These are phyloP conservation scores for Zele albiditarsus DNA, from an alignment of 2,888 invertebrate genomes.

Conservation along the genomic window DNA sequence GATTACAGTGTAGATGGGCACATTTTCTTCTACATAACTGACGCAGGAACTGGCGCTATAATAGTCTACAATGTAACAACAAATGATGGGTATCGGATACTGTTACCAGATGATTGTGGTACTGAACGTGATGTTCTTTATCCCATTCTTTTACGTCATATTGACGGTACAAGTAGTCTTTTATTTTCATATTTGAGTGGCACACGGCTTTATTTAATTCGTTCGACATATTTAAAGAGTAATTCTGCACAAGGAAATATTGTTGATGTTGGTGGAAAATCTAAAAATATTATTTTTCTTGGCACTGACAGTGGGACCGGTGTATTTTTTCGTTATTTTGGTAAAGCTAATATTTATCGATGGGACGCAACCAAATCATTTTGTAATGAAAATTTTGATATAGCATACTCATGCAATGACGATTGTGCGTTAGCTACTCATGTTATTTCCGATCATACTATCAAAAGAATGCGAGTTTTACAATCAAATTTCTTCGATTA, in stretches of 20 bases:
- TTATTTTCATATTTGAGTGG: constrained; percentile 80
- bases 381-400: constrained; percentile 72
- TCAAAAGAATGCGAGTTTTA: constrained; percentile 76
- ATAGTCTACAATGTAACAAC: constrained; percentile 79
- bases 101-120: constrained; percentile 76
- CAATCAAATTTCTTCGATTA: constrained; percentile 80
- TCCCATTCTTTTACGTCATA: constrained; percentile 77
- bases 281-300: constrained; percentile 76
- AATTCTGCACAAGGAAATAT: constrained; percentile 76
- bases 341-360: constrained; percentile 76
- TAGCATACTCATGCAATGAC: constrained; percentile 74
- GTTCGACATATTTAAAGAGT: constrained; percentile 77
- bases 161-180: constrained; percentile 76
- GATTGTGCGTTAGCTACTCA: constrained; percentile 77
- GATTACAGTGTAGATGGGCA: constrained; percentile 76
- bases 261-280: constrained; percentile 76
- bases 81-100: constrained; percentile 78
- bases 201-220: constrained; percentile 78
- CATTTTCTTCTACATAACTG: constrained; percentile 73
- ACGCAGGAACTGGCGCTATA: constrained; percentile 73
- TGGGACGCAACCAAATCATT: constrained; percentile 76
- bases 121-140: constrained; percentile 79
- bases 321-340: constrained; percentile 78
- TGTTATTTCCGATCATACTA: constrained; percentile 76
- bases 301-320: constrained; percentile 79